Conservation (phyloP, 1,140 invertebrate species). For the Scaptomyza hsui region DNA sequence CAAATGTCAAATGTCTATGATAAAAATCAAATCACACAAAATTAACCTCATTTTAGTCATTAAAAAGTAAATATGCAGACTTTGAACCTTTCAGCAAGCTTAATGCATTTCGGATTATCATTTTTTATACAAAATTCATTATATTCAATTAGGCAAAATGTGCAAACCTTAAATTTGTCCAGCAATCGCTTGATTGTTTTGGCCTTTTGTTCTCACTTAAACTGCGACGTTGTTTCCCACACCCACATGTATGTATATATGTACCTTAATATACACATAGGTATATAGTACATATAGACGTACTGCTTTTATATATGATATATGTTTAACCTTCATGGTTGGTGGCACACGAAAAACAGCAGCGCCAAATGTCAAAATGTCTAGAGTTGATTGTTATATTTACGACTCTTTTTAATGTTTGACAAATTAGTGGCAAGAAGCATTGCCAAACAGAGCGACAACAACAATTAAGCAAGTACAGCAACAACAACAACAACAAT, state of each 20-base stretch:
- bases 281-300: too few relatives aligned
- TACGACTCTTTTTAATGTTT: slow-evolving; percentile 77
- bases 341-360: slow-evolving; percentile 35
- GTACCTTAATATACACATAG: background rate
- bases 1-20: too few relatives aligned
- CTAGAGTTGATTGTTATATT: slow-evolving; percentile 78
- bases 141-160: background rate
- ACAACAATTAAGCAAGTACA: slow-evolving; percentile 27
- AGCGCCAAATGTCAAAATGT: slow-evolving; percentile 68
- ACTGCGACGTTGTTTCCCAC: slow-evolving; percentile 20
- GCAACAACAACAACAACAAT: slow-evolving; percentile 34
- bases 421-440: slow-evolving; percentile 72
- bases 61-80: background rate
- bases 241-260: too few relatives aligned
- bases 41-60: background rate
- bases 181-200: background rate
- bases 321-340: slow-evolving; percentile 48
- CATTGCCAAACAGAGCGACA: slow-evolving; percentile 45
- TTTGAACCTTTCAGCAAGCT: background rate
- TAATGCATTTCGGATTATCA: slow-evolving; percentile 12
- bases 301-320: slow-evolving; percentile 8
- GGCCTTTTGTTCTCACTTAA: slow-evolving; percentile 19
- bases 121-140: background rate
- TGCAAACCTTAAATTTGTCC: slow-evolving; percentile 20
- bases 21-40: background rate